Conservation (phyloP, 2,113 vertebrate species). For the mouse (Mus musculus) region GRCm39 chr3:42469501-42470000, state of each 20-base stretch:
- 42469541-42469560: background rate
- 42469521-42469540: background rate
- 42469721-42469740: background rate
- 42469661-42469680: background rate
- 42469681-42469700: background rate
- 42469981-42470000: background rate
- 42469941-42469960: background rate
- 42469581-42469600: background rate
- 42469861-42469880: slow-evolving; percentile 25
- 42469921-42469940: background rate
- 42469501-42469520: too few relatives aligned
- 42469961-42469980: background rate
- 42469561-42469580: background rate
- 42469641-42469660: background rate
- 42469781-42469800: background rate
- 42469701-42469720: background rate
- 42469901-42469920: background rate
- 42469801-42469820: background rate
- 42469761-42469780: background rate
- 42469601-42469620: background rate
- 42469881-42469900: background rate
- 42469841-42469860: background rate
- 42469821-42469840: background rate
- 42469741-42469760: background rate
- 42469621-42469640: background rate